Percentiles rank a stretch among this genome's conserved stretches.
These are phyloP conservation scores for Condylura cristata DNA, from an alignment of 2,113 vertebrate genomes.

Conservation along the genomic window DNA sequence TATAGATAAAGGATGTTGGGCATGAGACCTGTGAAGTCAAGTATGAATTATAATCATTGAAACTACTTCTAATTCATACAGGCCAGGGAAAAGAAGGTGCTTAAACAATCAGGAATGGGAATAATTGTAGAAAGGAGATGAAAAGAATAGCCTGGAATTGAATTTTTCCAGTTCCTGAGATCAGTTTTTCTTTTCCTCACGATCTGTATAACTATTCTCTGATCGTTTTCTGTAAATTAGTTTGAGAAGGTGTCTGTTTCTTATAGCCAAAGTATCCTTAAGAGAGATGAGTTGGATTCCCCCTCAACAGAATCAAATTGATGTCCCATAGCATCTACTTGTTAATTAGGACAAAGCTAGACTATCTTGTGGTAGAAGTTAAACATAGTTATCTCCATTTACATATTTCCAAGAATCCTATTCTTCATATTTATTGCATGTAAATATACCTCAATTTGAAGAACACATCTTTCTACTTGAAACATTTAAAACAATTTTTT, in stretches of 20 bases:
- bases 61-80: not conserved
- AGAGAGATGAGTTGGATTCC: not conserved
- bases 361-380: not conserved
- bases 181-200: not conserved
- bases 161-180: not conserved
- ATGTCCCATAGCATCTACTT: not conserved
- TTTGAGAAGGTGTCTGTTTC: not conserved
- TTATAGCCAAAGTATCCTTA: not conserved
- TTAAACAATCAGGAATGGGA: not conserved
- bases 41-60: not conserved
- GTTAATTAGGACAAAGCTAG: not conserved
- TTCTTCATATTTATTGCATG: not conserved
- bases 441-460: not conserved
- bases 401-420: not conserved
- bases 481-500: not conserved
- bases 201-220: not conserved
- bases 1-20: not conserved
- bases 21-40: not conserved
- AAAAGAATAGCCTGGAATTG: not conserved
- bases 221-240: not conserved
- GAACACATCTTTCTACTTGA: not conserved
- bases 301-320: rapidly evolving
- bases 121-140: not conserved
- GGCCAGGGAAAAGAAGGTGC: not conserved
- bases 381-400: not conserved